Base-by-base conservation (phyloP, 2,797 vertebrate species). In the Gambelia wislizenii region DNA sequence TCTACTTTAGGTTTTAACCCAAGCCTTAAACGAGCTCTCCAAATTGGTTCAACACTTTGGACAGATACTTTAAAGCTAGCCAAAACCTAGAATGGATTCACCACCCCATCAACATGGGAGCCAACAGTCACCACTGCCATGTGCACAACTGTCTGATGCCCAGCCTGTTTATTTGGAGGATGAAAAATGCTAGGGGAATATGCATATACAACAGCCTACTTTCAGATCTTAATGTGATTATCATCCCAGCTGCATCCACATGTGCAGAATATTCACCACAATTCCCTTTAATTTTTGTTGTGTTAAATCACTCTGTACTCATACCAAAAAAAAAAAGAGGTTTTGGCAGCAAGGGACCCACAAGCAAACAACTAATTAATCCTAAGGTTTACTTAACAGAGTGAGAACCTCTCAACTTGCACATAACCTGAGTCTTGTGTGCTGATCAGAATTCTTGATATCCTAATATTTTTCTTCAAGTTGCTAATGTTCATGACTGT, bases 361-460 rank as follows among this genome's bases (percentile, higher is more conserved):
- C 8, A 9, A 54, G 30, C 2, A 61, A 79, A 67, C 49, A 67
- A 36, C 59, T 82, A 25, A 30, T 67, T 67, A 25, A 83, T 67
- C 54, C n/a, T 10, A 39, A 49, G 8, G 44, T 4, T 83, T 9
- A 69, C 10, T 52, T 33, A 77, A 67, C 56, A 61, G 18, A 6
- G 30, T 9, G 39, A 61, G 6, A 42, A 77, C 61, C 8, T 76
- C 54, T 76, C 44, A 3, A 44, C 8, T 16, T 70, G 2, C n/a
- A 25, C 20, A 76, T 36, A 47, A 18, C 33, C 30, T 39, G 49
- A 74, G 49, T 4, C 22, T 47, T 61, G 3, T 14, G 6, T 14
- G 85, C 44, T 69, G 44, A 49, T 83, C 22, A 83, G 42, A 67
- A 83, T 83, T 27, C 33, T 86, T 56, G 49, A 74, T 52, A 74